A percentile compares a stretch with the other conserved stretches of the same genome.
phyloP scores from a whole-genome alignment of 2,888 invertebrate species.

The Melanchra persicariae region DNA sequence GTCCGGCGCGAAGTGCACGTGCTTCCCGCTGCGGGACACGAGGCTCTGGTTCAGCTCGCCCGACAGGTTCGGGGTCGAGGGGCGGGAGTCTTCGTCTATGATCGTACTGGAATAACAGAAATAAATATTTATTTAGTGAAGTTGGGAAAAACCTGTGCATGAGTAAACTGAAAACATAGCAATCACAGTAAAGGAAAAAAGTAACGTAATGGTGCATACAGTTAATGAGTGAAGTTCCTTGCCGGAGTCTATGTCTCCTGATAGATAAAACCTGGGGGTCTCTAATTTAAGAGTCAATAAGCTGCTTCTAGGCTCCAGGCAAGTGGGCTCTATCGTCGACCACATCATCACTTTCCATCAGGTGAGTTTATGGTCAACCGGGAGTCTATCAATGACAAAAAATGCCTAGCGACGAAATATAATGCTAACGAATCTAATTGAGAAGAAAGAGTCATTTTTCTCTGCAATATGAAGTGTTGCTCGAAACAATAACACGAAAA shows the following conservation, averaged over 20 bases:
- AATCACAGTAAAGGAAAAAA: neutral
- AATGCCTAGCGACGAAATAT: neutral
- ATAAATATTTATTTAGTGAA: neutral
- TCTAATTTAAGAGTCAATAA: too few species aligned
- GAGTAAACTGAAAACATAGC: neutral
- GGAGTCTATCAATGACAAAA: neutral
- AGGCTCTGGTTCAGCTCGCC: slow-evolving; percentile 74
- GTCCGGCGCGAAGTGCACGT: slow-evolving; percentile 94
- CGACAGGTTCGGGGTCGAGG: slow-evolving; percentile 72
- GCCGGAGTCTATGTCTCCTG: too few species aligned
- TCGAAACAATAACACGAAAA: neutral
- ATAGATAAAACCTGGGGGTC: too few species aligned
- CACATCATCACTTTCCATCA: too few species aligned
- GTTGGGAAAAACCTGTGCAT: neutral
- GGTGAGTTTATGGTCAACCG: too few species aligned
- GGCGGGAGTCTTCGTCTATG: slow-evolving; percentile 73
- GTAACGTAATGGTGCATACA: too few species aligned
- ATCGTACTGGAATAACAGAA: slow-evolving; percentile 62
- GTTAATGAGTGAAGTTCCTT: too few species aligned
- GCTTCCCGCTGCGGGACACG: slow-evolving; percentile 81
- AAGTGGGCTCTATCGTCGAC: too few species aligned
- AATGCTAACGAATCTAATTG: neutral
- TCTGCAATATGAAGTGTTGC: neutral
- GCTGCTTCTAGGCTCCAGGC: too few species aligned
- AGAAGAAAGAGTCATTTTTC: neutral